These are phyloP conservation scores for Typhlichthys eigenmanni DNA, from an alignment of 2,797 vertebrate genomes.

Conservation along the genomic window DNA sequence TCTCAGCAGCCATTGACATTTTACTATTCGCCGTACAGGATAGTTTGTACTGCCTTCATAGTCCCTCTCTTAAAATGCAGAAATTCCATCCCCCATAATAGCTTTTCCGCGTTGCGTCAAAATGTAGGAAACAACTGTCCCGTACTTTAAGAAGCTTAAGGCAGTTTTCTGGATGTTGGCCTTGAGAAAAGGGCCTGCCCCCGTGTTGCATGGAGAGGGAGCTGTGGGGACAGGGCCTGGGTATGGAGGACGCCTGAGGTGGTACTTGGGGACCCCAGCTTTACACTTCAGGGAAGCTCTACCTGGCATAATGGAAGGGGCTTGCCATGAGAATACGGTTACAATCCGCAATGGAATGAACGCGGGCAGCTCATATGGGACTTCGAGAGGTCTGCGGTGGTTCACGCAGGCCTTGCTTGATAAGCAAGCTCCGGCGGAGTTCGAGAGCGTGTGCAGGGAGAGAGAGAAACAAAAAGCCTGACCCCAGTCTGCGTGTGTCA, in stretches of 20 bases:
- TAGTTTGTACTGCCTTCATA: conserved; percentile 30
- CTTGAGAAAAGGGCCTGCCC: conserved; percentile 35
- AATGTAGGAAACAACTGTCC: conserved; percentile 38
- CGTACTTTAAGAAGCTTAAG: conserved; percentile 55
- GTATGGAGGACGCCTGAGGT: conserved; percentile 61
- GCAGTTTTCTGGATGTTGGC: conserved; percentile 39
- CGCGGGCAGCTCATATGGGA: conserved; percentile 37
- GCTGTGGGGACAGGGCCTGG: conserved; percentile 45
- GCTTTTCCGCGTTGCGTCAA: conserved; percentile 35
- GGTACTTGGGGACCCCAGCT: conserved; percentile 51
- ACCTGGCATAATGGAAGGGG: conserved; percentile 53
- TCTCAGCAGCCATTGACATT: conserved; percentile 2
- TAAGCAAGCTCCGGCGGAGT: conserved; percentile 12
- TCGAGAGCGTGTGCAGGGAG: too few species aligned
- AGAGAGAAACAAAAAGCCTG: too few species aligned
- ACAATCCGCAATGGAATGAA: conserved; percentile 43
- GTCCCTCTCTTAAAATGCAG: conserved; percentile 16
- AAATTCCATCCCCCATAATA: conserved; percentile 23
- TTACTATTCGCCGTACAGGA: conserved; percentile 21
- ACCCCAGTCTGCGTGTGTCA: conserved; percentile 6
- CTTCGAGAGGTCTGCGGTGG: conserved; percentile 35
- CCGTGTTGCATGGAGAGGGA: conserved; percentile 33
- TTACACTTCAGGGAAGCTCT: conserved; percentile 47
- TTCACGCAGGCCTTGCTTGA: conserved; percentile 22
- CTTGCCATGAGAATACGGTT: conserved; percentile 60